Conservation (phyloP, 2,888 invertebrate genomes). For the Netelia virgata region DNA sequence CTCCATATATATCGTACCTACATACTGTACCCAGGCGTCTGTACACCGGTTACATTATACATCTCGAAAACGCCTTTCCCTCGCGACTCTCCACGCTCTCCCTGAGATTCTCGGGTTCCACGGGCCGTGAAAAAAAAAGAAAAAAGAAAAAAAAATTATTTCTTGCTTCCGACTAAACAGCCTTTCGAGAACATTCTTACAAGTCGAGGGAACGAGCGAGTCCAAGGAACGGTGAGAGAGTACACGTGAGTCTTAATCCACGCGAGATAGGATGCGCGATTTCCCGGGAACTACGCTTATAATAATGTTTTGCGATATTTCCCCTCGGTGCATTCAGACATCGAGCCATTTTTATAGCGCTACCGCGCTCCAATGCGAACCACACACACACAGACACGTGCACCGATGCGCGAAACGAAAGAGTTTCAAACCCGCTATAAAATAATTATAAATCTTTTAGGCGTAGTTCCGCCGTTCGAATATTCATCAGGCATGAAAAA, state of each 20-base stretch:
- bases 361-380: neutral
- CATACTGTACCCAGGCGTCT: conserved; percentile 4
- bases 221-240: conserved; percentile 45
- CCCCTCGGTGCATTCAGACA: conserved; percentile 19
- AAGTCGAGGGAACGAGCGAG: conserved; percentile 22
- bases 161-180: conserved; percentile 75
- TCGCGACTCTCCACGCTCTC: conserved; percentile 59
- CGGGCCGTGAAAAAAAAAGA: conserved; percentile 57
- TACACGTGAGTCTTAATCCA: conserved; percentile 53
- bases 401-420: conserved; percentile 43
- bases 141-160: conserved; percentile 68
- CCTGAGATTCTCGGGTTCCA: conserved; percentile 55
- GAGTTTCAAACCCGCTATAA: conserved; percentile 27
- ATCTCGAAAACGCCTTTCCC: conserved; percentile 56
- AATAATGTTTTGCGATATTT: conserved; percentile 56
- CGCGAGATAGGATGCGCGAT: conserved; percentile 65
- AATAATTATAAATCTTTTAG: conserved; percentile 27
- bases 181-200: conserved; percentile 65
- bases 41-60: neutral
- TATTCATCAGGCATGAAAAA: neutral
- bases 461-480: conserved; percentile 6
- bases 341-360: conserved; percentile 11
- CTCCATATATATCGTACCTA: too few relatives aligned
- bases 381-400: neutral
- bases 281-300: conserved; percentile 64